phyloP scores from a whole-genome alignment of 2,113 vertebrate genomes.

The Rallus limicola region DNA sequence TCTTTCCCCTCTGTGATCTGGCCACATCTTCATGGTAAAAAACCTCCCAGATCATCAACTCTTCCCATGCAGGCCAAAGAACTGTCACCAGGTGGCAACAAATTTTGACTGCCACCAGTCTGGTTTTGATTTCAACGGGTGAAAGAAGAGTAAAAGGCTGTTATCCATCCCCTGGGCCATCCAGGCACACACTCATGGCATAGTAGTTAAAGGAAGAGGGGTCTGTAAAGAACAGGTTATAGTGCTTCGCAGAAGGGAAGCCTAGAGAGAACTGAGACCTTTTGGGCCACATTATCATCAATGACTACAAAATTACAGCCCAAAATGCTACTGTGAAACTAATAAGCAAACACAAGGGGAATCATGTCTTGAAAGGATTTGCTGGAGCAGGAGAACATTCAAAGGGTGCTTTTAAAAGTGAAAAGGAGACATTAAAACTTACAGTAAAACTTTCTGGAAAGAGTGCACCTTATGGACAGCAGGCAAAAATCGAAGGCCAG shows the following conservation, averaged over 20 bases:
- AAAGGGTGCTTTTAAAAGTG: background rate
- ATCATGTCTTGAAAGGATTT: background rate
- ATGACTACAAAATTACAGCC: background rate
- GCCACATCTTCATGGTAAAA: background rate
- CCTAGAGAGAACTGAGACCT: background rate
- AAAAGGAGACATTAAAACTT: conserved; percentile 20
- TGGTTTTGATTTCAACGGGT: background rate
- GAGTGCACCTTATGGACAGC: conserved; percentile 70
- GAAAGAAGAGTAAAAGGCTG: background rate
- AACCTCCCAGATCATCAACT: background rate
- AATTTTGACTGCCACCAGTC: background rate
- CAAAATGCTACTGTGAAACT: accelerated
- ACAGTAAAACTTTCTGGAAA: conserved; percentile 75
- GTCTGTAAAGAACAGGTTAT: background rate
- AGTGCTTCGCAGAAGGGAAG: background rate
- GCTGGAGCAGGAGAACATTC: background rate
- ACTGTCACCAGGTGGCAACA: background rate
- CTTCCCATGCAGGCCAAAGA: background rate
- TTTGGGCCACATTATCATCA: background rate
- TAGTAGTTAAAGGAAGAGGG: background rate
- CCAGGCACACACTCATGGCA: background rate
- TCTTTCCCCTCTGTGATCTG: background rate
- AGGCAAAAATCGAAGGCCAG: conserved; percentile 74
- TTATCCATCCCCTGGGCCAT: background rate
- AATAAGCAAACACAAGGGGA: background rate